Evolutionary conservation across 2,888 invertebrate genomes (phyloP), one percentile per base, ranked within the genome.

Genomic region (Pherbina coryleti): DNA sequence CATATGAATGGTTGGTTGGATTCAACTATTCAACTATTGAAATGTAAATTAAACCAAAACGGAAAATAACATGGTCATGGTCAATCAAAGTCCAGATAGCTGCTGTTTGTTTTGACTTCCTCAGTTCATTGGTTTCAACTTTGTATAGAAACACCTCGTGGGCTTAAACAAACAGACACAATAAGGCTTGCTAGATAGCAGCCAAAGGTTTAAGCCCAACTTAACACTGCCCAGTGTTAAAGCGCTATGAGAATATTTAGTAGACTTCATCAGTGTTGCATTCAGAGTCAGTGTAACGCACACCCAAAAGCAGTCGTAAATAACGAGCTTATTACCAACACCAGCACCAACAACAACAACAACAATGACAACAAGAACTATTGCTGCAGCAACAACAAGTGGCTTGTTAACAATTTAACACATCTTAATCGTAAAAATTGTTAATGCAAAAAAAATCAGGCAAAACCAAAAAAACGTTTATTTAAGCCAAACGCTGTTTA

Each of bases 361-460:
- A 25, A 49, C 37, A 49, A 75, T 71, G 57, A 74, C 79, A 77
- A 75, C 79, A 79, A 74, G 70, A 74, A 74, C 79, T 60, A 57
- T 77, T 74, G 74, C 70, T 74, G 70, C 60, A 77, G 17, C 69
- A 66, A 72, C 73, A 66, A 55, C 72, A 37, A 87, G 87, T 87
- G 86, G 88, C 89, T 88, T 88, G 89, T 88, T 88, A 89, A 89
- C 89, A 89, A 89, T 89, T 89, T 89, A 89, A 89, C 89, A 89
- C 89, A 84, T 89, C 89, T 89, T 89, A 89, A 89, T 89, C 89
- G 88, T 87, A 86, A 88, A 89, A 89, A 86, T 88, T 87, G 89
- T 87, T 86, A 87, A 87, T 84, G 84, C 85, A 82, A 78, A 82
- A 82, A 79, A 81, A 80, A 80, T 79, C 37, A 55, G 31, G n/a